A percentile compares a stretch with the other conserved stretches of the same genome.
These are phyloP conservation scores for Antheraea yamamai DNA, from an alignment of 2,888 invertebrate genomes.

Conservation along the genomic window DNA sequence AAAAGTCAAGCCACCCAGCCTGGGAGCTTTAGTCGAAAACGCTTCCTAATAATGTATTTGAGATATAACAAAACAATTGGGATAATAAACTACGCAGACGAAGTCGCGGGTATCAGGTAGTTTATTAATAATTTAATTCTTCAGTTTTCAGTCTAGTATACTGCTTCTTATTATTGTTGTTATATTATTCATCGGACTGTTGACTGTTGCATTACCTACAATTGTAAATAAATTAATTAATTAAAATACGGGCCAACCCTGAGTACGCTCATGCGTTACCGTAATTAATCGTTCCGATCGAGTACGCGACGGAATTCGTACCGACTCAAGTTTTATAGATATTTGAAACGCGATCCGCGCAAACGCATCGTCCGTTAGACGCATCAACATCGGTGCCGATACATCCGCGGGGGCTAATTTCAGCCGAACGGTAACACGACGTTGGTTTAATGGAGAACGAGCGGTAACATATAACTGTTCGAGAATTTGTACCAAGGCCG, in stretches of 20 bases:
- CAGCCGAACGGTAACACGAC: slow-evolving; percentile 53
- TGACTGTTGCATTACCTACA: too few relatives aligned
- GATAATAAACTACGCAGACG: too few relatives aligned
- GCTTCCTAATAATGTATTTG: too few relatives aligned
- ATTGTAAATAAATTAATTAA: too few relatives aligned
- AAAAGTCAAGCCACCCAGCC: too few relatives aligned
- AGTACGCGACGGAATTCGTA: slow-evolving; percentile 10
- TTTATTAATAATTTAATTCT: too few relatives aligned
- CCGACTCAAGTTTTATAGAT: not conserved
- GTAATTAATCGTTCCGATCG: slow-evolving; percentile 7
- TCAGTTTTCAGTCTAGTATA: too few relatives aligned
- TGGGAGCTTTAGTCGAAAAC: too few relatives aligned
- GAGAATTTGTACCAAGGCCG: slow-evolving; percentile 64
- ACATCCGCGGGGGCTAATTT: slow-evolving; percentile 52
- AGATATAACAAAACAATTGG: too few relatives aligned
- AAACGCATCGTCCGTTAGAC: slow-evolving; percentile 40
- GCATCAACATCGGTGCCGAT: slow-evolving; percentile 32
- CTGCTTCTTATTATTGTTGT: too few relatives aligned
- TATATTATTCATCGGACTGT: too few relatives aligned
- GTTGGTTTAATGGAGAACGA: slow-evolving; percentile 51
- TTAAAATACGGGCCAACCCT: not conserved
- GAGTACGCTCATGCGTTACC: slow-evolving; percentile 6
- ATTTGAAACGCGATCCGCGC: slow-evolving; percentile 5
- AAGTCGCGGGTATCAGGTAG: too few relatives aligned
- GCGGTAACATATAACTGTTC: slow-evolving; percentile 58